A percentile compares a stretch with the other conserved stretches of the same genome.
Conservation (phyloP, 92 coral and sea anemone species). For the Porites evermanni region DNA sequence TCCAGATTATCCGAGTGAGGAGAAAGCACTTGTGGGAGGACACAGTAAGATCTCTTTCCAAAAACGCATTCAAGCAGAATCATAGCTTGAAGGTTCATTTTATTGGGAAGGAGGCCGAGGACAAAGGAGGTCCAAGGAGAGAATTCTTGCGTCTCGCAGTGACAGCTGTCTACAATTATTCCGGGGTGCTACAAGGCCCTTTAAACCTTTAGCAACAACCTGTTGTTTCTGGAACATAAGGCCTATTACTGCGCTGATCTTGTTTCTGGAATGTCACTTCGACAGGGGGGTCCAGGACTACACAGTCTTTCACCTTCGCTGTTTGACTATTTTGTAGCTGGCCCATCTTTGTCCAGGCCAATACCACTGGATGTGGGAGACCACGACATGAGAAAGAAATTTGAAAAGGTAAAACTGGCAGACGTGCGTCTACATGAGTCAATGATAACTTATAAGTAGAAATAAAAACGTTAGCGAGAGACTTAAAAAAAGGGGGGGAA, state of each 20-base stretch:
- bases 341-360: conserved; percentile 10
- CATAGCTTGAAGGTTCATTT: conserved; percentile 23
- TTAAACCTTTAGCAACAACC: too few species aligned
- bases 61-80: conserved; percentile 14
- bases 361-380: conserved; percentile 30
- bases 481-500: too few species aligned
- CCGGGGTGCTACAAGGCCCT: conserved; percentile 44
- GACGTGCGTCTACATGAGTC: neutral
- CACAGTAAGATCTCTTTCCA: conserved; percentile 31
- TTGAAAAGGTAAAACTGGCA: conserved; percentile 13
- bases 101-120: conserved; percentile 63
- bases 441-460: neutral
- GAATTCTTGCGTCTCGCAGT: conserved; percentile 51
- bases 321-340: conserved; percentile 6
- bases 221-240: conserved; percentile 9
- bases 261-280: conserved; percentile 36
- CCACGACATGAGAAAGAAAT: neutral
- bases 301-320: conserved; percentile 29
- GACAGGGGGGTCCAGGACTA: conserved; percentile 43
- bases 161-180: neutral
- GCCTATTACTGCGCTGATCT: conserved; percentile 32
- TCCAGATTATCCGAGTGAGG: conserved; percentile 49
- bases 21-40: conserved; percentile 57
- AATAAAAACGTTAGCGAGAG: neutral
- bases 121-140: conserved; percentile 54